Conservation (phyloP, 2,888 invertebrate genomes). For the Sarcophaga rosellei region DNA sequence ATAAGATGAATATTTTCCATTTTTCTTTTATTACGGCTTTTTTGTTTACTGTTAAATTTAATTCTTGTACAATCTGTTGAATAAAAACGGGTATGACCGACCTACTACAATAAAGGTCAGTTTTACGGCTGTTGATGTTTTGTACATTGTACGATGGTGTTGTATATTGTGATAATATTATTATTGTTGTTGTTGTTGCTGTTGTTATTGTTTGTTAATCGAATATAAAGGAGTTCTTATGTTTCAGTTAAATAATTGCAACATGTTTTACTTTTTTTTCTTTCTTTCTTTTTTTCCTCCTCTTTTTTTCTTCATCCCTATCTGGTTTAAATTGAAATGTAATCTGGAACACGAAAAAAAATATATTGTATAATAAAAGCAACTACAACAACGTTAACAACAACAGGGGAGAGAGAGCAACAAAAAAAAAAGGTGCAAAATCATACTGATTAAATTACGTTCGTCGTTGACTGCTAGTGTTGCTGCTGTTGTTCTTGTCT, state of each 20-base stretch:
- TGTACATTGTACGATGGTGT: slow-evolving; percentile 28
- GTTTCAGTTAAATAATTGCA: slow-evolving; percentile 60
- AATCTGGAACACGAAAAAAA: slow-evolving; percentile 42
- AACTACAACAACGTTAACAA: background rate
- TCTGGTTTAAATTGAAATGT: slow-evolving; percentile 54
- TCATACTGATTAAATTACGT: slow-evolving; percentile 65
- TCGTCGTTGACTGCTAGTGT: background rate
- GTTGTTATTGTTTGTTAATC: slow-evolving; percentile 48
- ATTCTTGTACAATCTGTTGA: slow-evolving; percentile 33
- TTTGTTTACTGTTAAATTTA: background rate
- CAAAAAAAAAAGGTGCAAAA: slow-evolving; percentile 52
- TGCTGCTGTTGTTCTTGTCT: slow-evolving; percentile 48
- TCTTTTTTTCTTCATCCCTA: background rate
- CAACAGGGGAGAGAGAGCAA: background rate
- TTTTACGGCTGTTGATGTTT: slow-evolving; percentile 37
- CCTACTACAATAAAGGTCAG: slow-evolving; percentile 57
- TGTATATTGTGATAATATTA: background rate
- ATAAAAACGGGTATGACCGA: slow-evolving; percentile 17
- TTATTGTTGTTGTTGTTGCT: slow-evolving; percentile 13
- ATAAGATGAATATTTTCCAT: too few species aligned
- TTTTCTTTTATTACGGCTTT: too few species aligned
- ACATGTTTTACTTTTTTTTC: slow-evolving; percentile 38
- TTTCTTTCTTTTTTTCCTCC: slow-evolving; percentile 1
- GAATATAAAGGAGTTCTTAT: slow-evolving; percentile 42
- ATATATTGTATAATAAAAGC: background rate